A percentile compares a stretch with the other conserved stretches of the same genome.
Conservation (phyloP, 2,888 invertebrate species). For the Laspeyria flexula region DNA sequence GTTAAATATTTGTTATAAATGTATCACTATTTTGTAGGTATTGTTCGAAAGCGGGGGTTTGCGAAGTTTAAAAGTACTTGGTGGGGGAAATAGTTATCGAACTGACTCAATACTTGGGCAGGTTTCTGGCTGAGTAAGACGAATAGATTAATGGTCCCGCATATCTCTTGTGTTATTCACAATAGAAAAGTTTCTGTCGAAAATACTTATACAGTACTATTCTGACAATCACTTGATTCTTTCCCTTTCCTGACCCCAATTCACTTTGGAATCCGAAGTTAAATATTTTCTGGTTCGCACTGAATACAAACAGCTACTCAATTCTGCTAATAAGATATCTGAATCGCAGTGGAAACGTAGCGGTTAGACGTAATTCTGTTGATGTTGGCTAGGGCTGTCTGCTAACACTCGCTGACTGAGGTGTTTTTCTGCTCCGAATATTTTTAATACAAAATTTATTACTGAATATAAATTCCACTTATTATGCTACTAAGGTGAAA, state of each 20-base stretch:
- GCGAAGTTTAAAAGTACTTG: constrained; percentile 40
- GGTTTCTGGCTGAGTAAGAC: constrained; percentile 36
- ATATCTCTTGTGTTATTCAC: constrained; percentile 46
- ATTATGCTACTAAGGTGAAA: no score
- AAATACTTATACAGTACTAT: constrained; percentile 47
- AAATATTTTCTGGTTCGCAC: constrained; percentile 48
- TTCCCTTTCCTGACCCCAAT: constrained; percentile 57
- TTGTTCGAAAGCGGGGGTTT: constrained; percentile 7
- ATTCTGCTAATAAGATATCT: constrained; percentile 47
- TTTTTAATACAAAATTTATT: not conserved
- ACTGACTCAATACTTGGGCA: constrained; percentile 41
- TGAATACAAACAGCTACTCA: constrained; percentile 53
- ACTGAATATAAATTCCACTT: no score
- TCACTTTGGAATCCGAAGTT: constrained; percentile 54
- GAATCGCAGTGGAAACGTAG: constrained; percentile 32
- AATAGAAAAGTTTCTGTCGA: constrained; percentile 44
- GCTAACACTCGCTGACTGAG: not conserved
- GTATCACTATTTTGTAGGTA: not conserved
- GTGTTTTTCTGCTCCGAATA: not conserved
- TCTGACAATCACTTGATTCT: constrained; percentile 53
- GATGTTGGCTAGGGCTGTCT: constrained; percentile 20
- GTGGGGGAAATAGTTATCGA: constrained; percentile 35
- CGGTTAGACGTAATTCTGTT: constrained; percentile 28
- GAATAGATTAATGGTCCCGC: constrained; percentile 42
- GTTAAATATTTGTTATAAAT: no score